These are phyloP conservation scores for Drosophila subobscura DNA, from an alignment of 1,140 invertebrate genomes.

Conservation along the genomic window DNA sequence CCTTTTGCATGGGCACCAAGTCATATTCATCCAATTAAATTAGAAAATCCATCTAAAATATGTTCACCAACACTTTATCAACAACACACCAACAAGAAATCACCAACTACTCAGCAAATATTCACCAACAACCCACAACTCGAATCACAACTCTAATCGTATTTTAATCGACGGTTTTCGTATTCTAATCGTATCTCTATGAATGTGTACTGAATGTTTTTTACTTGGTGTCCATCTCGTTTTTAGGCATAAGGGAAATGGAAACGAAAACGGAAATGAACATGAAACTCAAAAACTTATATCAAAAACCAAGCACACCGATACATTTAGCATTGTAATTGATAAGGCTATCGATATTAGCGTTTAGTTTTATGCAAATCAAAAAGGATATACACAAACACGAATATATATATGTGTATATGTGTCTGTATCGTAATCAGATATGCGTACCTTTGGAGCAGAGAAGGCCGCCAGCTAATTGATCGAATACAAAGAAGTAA, in stretches of 20 bases:
- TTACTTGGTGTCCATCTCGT: slow-evolving; percentile 73
- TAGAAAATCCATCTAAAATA: not conserved
- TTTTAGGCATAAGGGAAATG: slow-evolving; percentile 36
- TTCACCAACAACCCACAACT: slow-evolving; percentile 8
- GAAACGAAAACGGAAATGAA: slow-evolving; percentile 37
- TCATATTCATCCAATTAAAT: slow-evolving; percentile 35
- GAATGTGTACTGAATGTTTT: slow-evolving; percentile 72
- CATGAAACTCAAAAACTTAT: slow-evolving; percentile 61
- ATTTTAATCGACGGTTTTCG: slow-evolving; percentile 36
- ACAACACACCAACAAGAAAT: not conserved
- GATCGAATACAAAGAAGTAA: slow-evolving; percentile 27
- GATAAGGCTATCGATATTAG: slow-evolving; percentile 55
- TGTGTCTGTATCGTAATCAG: slow-evolving; percentile 53
- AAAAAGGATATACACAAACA: slow-evolving; percentile 27
- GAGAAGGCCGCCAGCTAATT: slow-evolving; percentile 33
- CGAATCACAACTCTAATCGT: slow-evolving; percentile 11
- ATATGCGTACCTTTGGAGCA: slow-evolving; percentile 72
- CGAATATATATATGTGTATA: slow-evolving; percentile 33
- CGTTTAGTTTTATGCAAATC: slow-evolving; percentile 53
- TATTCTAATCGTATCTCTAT: slow-evolving; percentile 51
- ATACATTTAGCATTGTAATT: slow-evolving; percentile 75
- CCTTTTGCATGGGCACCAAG: slow-evolving; percentile 57
- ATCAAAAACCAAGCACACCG: slow-evolving; percentile 77
- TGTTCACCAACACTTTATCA: slow-evolving; percentile 14
- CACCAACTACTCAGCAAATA: slow-evolving; percentile 1